Percentiles rank a stretch among this genome's conserved stretches.
These are phyloP conservation scores for Acleris laterana DNA, from an alignment of 2,888 invertebrate species.

Conservation along the genomic window DNA sequence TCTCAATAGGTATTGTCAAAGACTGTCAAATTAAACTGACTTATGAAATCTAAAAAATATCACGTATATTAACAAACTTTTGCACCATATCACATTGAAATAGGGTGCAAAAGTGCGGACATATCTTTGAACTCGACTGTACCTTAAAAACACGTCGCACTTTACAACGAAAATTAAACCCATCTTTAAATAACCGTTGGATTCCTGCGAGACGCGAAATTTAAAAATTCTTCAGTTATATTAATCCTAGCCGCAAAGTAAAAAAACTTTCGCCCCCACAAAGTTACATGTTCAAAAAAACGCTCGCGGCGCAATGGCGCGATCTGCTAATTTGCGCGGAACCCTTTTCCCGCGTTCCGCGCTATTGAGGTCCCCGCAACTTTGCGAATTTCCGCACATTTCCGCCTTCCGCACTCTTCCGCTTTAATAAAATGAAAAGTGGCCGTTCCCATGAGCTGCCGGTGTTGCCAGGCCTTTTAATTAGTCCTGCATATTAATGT, in stretches of 20 bases:
- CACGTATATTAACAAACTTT: too few relatives aligned
- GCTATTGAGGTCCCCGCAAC: conserved; percentile 37
- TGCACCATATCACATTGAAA: too few relatives aligned
- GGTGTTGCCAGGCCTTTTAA: conserved; percentile 31
- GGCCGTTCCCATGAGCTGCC: conserved; percentile 26
- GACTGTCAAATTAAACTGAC: too few relatives aligned
- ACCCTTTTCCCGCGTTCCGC: conserved; percentile 31
- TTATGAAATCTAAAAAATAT: too few relatives aligned
- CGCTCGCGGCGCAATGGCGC: conserved; percentile 18
- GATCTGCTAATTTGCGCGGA: conserved; percentile 36
- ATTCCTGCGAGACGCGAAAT: not conserved
- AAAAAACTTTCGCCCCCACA: conserved; percentile 22
- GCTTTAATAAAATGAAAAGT: conserved; percentile 34
- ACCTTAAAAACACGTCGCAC: too few relatives aligned
- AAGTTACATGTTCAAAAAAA: conserved; percentile 31
- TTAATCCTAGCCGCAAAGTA: conserved; percentile 15
- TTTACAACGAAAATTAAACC: not conserved
- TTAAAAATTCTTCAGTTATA: conserved; percentile 10
- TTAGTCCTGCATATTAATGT: conserved; percentile 37
- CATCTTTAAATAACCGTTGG: not conserved
- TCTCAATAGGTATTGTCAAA: too few relatives aligned
- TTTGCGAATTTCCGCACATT: conserved; percentile 31
- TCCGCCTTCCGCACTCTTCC: conserved; percentile 32
- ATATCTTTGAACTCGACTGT: too few relatives aligned
- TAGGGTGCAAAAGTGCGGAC: too few relatives aligned